Conservation (phyloP, 2,113 vertebrate species). For the Andinoacara biseriatus region DNA sequence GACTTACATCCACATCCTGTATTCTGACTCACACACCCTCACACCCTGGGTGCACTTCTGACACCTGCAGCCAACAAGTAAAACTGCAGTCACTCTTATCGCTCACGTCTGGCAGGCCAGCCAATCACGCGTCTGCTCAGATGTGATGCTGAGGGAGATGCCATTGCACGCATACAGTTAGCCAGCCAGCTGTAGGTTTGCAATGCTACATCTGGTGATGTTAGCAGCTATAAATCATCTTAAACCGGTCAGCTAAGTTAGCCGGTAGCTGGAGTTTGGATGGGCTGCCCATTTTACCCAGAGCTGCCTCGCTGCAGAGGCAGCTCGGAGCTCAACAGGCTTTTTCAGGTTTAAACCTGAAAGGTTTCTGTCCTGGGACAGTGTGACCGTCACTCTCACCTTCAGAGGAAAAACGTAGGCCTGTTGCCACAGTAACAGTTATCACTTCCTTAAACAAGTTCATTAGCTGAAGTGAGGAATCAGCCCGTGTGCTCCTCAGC, state of each 20-base stretch:
- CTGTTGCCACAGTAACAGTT: background rate
- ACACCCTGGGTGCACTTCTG: no score
- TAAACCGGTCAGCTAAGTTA: background rate
- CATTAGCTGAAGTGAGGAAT: background rate
- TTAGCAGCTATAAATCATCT: background rate
- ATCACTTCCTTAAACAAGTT: conserved; percentile 13
- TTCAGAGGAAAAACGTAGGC: background rate
- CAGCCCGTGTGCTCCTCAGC: background rate
- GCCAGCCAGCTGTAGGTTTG: no score
- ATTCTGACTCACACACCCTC: no score
- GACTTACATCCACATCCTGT: background rate
- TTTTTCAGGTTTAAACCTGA: no score
- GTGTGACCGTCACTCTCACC: background rate
- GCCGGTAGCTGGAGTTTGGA: background rate
- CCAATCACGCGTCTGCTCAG: no score
- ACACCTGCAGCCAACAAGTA: no score
- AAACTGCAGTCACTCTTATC: no score
- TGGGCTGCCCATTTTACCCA: background rate
- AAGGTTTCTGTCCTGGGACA: no score
- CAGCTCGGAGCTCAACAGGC: background rate
- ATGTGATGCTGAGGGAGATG: no score
- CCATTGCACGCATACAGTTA: no score
- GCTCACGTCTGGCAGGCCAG: no score
- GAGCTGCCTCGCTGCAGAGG: background rate
- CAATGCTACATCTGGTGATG: no score